A percentile compares a stretch with the other conserved stretches of the same genome.
Evolutionary conservation across 2,113 vertebrate genomes (phyloP).

Genomic region (Gallinago jamesoni): DNA sequence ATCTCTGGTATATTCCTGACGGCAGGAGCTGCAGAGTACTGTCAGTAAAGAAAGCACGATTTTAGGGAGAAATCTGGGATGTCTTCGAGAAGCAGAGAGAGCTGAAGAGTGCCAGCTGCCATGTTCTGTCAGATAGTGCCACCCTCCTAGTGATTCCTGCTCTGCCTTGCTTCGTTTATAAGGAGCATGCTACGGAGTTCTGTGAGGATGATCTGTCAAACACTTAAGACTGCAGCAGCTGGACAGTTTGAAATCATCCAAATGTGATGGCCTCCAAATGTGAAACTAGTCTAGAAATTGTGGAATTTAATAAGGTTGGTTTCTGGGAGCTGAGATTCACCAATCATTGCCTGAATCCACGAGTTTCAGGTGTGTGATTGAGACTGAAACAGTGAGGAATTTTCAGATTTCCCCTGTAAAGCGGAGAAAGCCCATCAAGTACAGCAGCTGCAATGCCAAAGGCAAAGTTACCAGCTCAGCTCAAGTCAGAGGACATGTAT

Average conservation of each 20-base stretch:
- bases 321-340: neutral
- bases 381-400: neutral
- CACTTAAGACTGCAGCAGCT: neutral
- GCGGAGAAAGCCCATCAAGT: neutral
- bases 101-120: neutral
- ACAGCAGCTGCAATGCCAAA: neutral
- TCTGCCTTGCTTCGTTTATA: neutral
- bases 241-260: neutral
- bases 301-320: neutral
- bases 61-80: neutral
- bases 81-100: neutral
- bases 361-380: neutral
- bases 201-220: neutral
- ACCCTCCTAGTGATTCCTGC: neutral
- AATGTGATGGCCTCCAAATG: neutral
- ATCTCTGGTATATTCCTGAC: neutral
- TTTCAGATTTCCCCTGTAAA: neutral
- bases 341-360: neutral
- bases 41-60: neutral
- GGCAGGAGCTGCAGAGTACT: neutral
- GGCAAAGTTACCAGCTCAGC: conserved; percentile 9
- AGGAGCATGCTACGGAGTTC: neutral
- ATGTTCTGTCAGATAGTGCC: neutral
- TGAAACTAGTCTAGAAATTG: neutral
- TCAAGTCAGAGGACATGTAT: neutral